Conservation (phyloP, 2,797 vertebrate genomes). For the Paguma larvata region DNA sequence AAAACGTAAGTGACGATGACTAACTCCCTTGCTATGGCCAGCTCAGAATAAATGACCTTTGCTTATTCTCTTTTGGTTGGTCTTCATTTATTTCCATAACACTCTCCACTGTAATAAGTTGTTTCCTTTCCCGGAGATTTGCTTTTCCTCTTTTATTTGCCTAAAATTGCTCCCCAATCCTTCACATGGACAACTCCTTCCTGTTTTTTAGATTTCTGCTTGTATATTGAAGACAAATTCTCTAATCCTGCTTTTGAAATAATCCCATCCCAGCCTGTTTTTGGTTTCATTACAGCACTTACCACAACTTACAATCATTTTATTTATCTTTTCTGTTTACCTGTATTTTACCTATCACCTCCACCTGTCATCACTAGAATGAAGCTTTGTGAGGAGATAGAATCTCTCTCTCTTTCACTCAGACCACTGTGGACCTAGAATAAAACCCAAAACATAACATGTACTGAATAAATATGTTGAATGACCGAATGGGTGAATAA, state of each 20-base stretch:
- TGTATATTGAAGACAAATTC: not conserved
- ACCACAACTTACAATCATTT: not conserved
- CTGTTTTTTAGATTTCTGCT: not conserved
- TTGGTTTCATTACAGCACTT: not conserved
- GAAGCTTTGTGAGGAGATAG: not conserved
- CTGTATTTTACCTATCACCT: not conserved
- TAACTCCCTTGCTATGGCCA: not conserved
- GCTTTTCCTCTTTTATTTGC: not conserved
- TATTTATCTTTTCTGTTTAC: not conserved
- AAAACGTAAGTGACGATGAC: not conserved
- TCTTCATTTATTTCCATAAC: constrained; percentile 20
- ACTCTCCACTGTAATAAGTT: not conserved
- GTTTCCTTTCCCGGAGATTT: not conserved
- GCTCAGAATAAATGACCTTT: not conserved
- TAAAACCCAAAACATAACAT: not conserved
- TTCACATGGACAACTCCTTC: not conserved
- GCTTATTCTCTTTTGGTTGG: not conserved
- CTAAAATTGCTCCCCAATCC: not conserved
- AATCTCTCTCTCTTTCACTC: not conserved
- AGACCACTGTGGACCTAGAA: not conserved
- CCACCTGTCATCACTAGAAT: not conserved
- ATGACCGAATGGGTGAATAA: not conserved
- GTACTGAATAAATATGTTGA: not conserved
- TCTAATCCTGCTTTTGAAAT: not conserved
- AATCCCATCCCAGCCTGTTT: not conserved